A percentile compares a stretch with the other conserved stretches of the same genome.
Conservation (phyloP, 2,888 invertebrate genomes). For the Pecten maximus region DNA sequence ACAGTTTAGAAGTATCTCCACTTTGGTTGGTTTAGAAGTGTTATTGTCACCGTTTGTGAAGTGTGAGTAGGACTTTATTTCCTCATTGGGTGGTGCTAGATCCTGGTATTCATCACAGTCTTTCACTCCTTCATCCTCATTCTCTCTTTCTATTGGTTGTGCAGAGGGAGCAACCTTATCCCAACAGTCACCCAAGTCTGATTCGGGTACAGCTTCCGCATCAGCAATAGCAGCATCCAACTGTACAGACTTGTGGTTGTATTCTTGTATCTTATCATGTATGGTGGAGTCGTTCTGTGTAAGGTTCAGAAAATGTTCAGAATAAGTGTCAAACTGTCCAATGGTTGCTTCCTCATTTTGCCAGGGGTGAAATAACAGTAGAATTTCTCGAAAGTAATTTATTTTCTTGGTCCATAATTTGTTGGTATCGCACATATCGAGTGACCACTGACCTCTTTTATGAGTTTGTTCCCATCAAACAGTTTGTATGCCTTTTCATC, state of each 20-base stretch:
- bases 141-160: too few species aligned
- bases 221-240: conserved; percentile 46
- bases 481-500: too few species aligned
- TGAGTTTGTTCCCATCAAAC: not conserved
- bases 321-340: too few species aligned
- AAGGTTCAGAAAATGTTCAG: too few species aligned
- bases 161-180: conserved; percentile 60
- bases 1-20: conserved; percentile 44
- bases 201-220: too few species aligned
- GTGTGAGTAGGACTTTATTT: too few species aligned
- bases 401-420: conserved; percentile 63
- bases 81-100: conserved; percentile 51
- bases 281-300: too few species aligned
- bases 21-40: too few species aligned
- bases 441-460: conserved; percentile 50
- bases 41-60: too few species aligned
- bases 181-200: too few species aligned
- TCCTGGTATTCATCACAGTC: conserved; percentile 42
- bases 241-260: not conserved
- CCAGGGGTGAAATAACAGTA: conserved; percentile 74
- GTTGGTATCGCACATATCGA: conserved; percentile 61
- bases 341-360: too few species aligned
- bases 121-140: conserved; percentile 51
- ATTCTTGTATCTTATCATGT: too few species aligned
- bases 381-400: conserved; percentile 70